Evolutionary conservation across 1,140 invertebrate species (phyloP), one percentile per base, ranked within the genome.

Genomic region (Drosophila kurseongensis): DNA sequence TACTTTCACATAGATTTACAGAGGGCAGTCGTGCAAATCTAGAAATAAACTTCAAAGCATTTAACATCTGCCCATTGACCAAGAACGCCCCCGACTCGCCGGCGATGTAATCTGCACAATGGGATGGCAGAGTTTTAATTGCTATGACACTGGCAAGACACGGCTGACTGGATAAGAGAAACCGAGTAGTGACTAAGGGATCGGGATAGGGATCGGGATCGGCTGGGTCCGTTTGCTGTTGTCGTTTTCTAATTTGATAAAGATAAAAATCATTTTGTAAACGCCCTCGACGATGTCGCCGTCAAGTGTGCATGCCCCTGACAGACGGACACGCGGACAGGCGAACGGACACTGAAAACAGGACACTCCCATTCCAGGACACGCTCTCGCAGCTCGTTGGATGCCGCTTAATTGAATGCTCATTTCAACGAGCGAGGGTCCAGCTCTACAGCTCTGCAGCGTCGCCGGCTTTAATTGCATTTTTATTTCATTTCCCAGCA

Each of bases 201-300:
- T 14, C 10, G 55, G n/a, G 44, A 38, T 16, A 27, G 10, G 47
- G 36, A 65, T 16, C 27, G n/a, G 52, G 48, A 63, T 47, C 50
- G 52, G 55, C 14, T 62, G 38, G 9, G 29, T 5, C 40, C 44
- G 54, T 36, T 56, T 36, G 75, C 59, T 50, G 54, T 63, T 78
- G 74, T 78, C 74, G 66, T 78, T 78, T 78, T 75, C 73, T 75
- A 75, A 75, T 75, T 75, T 75, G 73, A 75, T 88, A 83, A 83
- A 83, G 83, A 89, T 88, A 89, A 89, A 88, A 88, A 88, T 88
- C 83, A 88, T 83, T 88, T 88, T 84, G 69, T 80, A 80, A 84
- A 88, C 73, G 78, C 78, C 73, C 51, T 61, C 80, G 29, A 59
- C 44, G 58, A 35, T 66, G 59, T 40, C 74, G 78, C 61, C 78